phyloP scores from a whole-genome alignment of 2,888 invertebrate species.

The Mantis religiosa region DNA sequence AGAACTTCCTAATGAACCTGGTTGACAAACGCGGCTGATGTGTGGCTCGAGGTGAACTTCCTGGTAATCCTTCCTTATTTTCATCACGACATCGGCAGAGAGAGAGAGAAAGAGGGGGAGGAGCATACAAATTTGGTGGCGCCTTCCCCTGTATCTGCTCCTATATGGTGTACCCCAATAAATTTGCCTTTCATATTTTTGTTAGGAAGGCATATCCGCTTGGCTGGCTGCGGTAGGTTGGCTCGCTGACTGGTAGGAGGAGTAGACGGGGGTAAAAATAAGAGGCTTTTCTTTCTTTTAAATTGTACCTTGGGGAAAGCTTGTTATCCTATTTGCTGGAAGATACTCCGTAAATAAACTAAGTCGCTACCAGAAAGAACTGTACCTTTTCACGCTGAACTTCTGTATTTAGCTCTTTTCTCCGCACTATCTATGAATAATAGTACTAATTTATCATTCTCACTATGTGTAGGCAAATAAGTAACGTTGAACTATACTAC shows the following conservation, averaged over 20 bases:
- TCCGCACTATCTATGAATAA: no score
- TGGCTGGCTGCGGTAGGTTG: no score
- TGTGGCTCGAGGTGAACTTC: neutral
- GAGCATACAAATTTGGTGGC: neutral
- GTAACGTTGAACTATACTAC: no score
- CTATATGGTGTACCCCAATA: neutral
- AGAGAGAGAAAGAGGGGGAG: neutral
- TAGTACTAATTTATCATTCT: no score
- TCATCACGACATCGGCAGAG: neutral
- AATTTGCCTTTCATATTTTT: conserved; percentile 22
- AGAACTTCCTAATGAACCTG: neutral
- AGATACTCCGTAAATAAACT: neutral
- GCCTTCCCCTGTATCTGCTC: neutral
- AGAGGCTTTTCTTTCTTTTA: conserved; percentile 16
- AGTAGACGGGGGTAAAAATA: neutral
- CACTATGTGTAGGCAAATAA: no score
- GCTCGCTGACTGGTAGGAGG: neutral
- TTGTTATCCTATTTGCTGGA: conserved; percentile 16
- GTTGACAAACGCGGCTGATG: neutral
- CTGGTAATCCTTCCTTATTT: neutral
- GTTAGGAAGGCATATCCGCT: neutral
- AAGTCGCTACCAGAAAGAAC: neutral
- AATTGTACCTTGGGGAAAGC: conserved; percentile 25
- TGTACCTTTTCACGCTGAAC: neutral
- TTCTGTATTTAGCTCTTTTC: no score